These are phyloP conservation scores for Uria aalge DNA, from an alignment of 2,113 vertebrate species.

Conservation along the genomic window DNA sequence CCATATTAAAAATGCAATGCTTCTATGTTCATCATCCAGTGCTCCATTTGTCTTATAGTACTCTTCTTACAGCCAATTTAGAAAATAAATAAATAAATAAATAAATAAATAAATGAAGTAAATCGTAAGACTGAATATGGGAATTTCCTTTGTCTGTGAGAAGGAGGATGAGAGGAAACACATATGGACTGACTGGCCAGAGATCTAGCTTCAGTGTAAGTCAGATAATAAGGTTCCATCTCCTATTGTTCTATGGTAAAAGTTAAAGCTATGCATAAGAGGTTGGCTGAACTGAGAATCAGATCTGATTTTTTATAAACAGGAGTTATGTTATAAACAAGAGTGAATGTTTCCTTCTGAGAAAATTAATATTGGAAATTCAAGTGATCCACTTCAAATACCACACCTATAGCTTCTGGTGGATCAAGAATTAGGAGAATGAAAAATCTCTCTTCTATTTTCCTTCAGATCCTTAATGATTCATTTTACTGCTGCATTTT, in stretches of 20 bases:
- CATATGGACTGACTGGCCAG: fast-evolving
- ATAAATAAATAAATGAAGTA: background rate
- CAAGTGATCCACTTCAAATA: background rate
- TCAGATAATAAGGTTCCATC: background rate
- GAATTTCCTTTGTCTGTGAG: background rate
- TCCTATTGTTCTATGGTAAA: background rate
- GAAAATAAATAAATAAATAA: too few relatives aligned
- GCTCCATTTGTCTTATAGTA: background rate
- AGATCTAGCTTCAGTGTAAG: background rate
- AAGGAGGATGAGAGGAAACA: background rate
- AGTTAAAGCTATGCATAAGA: background rate
- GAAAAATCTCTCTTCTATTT: background rate
- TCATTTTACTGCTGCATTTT: conserved; percentile 24
- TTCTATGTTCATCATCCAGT: background rate
- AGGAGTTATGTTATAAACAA: background rate
- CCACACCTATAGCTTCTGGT: background rate
- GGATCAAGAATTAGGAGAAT: background rate
- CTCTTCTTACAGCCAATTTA: background rate
- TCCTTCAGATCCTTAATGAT: conserved; percentile 6
- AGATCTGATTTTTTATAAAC: background rate
- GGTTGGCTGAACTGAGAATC: background rate
- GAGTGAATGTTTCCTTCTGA: background rate
- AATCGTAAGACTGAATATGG: background rate
- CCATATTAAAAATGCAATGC: background rate
- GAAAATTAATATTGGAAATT: background rate